Conservation (phyloP, 1,140 invertebrate genomes). For the Brachionus angularis region DNA sequence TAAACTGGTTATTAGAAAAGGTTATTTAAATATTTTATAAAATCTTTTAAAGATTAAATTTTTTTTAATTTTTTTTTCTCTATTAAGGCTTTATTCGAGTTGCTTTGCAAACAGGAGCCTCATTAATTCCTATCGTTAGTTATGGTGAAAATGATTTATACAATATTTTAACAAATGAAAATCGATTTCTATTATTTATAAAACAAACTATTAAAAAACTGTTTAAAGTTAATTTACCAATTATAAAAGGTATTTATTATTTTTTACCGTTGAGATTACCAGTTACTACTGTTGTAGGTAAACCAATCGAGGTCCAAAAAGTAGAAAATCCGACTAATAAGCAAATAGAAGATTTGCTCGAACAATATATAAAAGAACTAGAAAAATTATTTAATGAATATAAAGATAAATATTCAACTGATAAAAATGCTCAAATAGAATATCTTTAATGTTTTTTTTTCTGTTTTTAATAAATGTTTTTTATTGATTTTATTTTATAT, state of each 20-base stretch:
- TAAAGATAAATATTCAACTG: conserved; percentile 26
- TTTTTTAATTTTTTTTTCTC: too few relatives aligned
- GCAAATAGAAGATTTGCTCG: conserved; percentile 2
- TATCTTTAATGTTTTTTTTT: too few relatives aligned
- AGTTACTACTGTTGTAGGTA: conserved; percentile 67
- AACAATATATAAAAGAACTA: conserved; percentile 12
- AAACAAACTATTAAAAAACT: conserved; percentile 68
- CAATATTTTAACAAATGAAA: conserved; percentile 67
- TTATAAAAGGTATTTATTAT: conserved; percentile 80
- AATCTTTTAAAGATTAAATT: too few relatives aligned
- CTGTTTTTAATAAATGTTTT: too few relatives aligned
- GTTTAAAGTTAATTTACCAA: conserved; percentile 72
- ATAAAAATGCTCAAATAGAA: conserved; percentile 13
- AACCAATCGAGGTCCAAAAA: conserved; percentile 6
- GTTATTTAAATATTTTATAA: too few relatives aligned
- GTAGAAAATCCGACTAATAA: conserved; percentile 4
- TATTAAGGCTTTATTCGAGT: conserved; percentile 58
- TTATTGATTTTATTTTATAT: too few relatives aligned
- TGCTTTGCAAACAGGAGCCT: conserved; percentile 59
- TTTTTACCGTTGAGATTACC: conserved; percentile 75
- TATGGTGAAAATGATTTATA: conserved; percentile 88
- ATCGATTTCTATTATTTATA: conserved; percentile 67
- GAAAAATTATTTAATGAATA: conserved; percentile 34
- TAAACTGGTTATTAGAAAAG: conserved; percentile 51
- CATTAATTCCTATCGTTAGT: conserved; percentile 78